Evolutionary conservation across 2,888 invertebrate genomes (phyloP), one percentile per base, ranked within the genome.

Genomic region (Macrophya annulata): DNA sequence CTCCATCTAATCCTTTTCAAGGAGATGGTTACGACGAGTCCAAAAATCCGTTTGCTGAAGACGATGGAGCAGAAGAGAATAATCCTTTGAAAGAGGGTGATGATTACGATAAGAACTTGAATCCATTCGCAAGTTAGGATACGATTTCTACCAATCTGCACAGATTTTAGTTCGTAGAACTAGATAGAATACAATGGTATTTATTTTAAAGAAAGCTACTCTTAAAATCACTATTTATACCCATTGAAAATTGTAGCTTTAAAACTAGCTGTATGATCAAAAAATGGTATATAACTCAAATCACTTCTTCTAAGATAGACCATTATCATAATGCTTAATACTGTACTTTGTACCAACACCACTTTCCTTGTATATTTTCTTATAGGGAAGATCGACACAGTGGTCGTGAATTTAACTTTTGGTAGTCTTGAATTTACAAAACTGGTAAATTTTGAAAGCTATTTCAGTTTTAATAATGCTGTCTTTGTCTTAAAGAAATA

Each of bases 101-200:
- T 37, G 96, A 97, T 91, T 97, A 97, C 91, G 97, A 97, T 93
- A 96, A 96, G 89, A 96, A 96, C 93, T 94, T 96, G 84, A 97
- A 97, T 93, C 97, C 97, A 2, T 97, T 97, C 92, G 94, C 95
- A 25, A 85, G 83, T 48, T 85, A 85, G 51, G 31, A 21, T 15
- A 37, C 10, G 15, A 62, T 40, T 43, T 21, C 0, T n/a, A 43
- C 25, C 62, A 62, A 81, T 81, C 4, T 43, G 21, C 25, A 81
- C 81, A 59, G 43, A 62, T 62, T 62, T 62, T 62, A 81, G 81
- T 21, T 81, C n/a, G 15, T 21, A 62, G 37, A 43, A 43, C 8
- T 77, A n/a, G 43, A 62, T 43, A 81, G 8, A 62, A 59, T 55
- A 77, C 45, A 25, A 51, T 48, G 31, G 77, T 77, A 55, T 43